Percentiles rank a stretch among this genome's conserved stretches.
Conservation (phyloP, 2,113 vertebrate species). For the Dasyurus viverrinus region DNA sequence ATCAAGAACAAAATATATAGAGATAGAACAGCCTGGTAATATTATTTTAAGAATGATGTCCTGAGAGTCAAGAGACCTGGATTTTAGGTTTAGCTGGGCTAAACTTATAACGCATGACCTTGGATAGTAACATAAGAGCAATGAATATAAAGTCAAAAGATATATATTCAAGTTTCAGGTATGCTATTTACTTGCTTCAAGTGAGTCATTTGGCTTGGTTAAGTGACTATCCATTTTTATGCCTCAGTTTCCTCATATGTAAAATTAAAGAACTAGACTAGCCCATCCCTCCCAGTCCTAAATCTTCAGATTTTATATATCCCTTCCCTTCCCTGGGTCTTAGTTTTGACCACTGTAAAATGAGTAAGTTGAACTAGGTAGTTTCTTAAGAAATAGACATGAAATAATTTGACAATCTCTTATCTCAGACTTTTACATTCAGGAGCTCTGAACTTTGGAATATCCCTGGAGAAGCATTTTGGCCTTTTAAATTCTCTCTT, state of each 20-base stretch:
- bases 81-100: not conserved
- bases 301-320: not conserved
- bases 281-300: not conserved
- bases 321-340: not conserved
- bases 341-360: not conserved
- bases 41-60: not conserved
- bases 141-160: not conserved
- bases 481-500: not conserved
- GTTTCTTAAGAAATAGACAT: not conserved
- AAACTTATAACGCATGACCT: not conserved
- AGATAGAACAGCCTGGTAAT: not conserved
- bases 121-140: not conserved
- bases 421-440: not conserved
- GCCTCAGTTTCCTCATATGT: not conserved
- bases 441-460: not conserved
- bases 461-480: not conserved
- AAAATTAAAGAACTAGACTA: not conserved
- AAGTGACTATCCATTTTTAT: not conserved
- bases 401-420: not conserved
- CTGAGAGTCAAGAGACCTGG: not conserved
- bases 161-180: not conserved
- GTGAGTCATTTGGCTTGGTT: not conserved
- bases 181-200: not conserved
- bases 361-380: not conserved
- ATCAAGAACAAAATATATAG: not conserved